Percentiles rank a stretch among this genome's conserved stretches.
Evolutionary conservation across 2,113 vertebrate species (phyloP).

Genomic region (Chionodraco myersi): DNA sequence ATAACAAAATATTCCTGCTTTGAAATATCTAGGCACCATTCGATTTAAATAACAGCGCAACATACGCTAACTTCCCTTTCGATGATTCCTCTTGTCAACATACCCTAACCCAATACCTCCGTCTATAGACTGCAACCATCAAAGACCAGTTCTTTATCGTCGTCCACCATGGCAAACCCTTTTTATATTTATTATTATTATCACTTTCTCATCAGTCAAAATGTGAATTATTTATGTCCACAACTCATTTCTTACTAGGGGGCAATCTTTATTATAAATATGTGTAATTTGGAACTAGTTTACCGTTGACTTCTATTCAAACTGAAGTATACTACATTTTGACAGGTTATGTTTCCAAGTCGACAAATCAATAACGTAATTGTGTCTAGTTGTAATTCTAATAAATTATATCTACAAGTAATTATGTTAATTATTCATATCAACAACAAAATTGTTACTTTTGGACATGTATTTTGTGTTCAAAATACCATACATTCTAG

Average conservation of each 20-base stretch:
- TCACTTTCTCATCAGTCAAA: too few relatives aligned
- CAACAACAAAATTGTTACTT: background rate
- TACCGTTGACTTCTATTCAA: too few relatives aligned
- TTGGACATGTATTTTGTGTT: background rate
- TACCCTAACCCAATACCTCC: background rate
- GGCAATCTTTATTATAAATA: too few relatives aligned
- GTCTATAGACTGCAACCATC: background rate
- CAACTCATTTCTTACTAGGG: too few relatives aligned
- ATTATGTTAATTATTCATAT: background rate
- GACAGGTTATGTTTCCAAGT: background rate
- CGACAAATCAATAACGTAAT: background rate
- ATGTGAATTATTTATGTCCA: too few relatives aligned
- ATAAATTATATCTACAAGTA: too few relatives aligned
- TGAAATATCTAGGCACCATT: conserved; percentile 33
- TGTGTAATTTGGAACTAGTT: too few relatives aligned
- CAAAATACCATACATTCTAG: too few relatives aligned
- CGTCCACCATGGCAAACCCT: too few relatives aligned
- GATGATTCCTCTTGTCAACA: conserved; percentile 45
- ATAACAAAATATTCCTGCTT: conserved; percentile 8
- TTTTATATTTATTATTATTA: too few relatives aligned
- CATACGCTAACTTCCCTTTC: conserved; percentile 60
- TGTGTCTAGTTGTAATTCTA: background rate
- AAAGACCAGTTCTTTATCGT: background rate
- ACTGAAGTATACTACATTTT: too few relatives aligned
- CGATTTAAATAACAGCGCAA: conserved; percentile 4